Conservation (phyloP, 2,888 invertebrate genomes). For the Lypha dubia region DNA sequence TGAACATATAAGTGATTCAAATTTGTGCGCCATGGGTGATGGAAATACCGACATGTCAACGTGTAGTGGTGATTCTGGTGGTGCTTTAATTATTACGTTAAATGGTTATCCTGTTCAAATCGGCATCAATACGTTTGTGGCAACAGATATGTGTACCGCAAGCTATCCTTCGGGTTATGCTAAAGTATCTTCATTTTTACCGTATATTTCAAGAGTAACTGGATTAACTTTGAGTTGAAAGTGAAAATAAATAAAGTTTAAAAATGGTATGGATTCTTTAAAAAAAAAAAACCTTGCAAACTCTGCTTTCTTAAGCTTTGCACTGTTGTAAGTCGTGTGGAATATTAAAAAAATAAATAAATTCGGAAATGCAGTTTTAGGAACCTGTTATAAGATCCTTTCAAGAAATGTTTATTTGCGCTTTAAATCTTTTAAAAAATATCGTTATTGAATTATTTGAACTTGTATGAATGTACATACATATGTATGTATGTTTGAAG, state of each 20-base stretch:
- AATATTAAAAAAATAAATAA: too few species aligned
- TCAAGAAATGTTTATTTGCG: too few species aligned
- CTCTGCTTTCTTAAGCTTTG: background rate
- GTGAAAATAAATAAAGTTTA: constrained; percentile 4
- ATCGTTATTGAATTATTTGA: too few species aligned
- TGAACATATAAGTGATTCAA: constrained; percentile 75
- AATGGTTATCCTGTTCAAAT: constrained; percentile 77
- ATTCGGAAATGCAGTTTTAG: too few species aligned
- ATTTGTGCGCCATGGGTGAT: constrained; percentile 78
- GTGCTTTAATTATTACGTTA: constrained; percentile 76
- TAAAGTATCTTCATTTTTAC: constrained; percentile 78
- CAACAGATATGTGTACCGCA: constrained; percentile 78
- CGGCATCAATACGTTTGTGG: constrained; percentile 82
- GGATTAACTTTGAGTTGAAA: constrained; percentile 61
- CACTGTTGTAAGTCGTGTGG: background rate
- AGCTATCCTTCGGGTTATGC: constrained; percentile 80
- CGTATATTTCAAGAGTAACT: constrained; percentile 76
- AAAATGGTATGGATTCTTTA: background rate
- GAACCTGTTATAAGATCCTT: too few species aligned
- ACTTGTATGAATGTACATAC: too few species aligned
- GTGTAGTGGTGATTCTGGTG: constrained; percentile 82
- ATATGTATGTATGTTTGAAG: too few species aligned
- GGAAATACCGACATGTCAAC: constrained; percentile 78
- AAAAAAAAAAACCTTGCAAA: background rate
- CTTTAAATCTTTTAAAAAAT: too few species aligned